These are phyloP conservation scores for Margarornis squamiger DNA, from an alignment of 2,797 vertebrate genomes.

Conservation along the genomic window DNA sequence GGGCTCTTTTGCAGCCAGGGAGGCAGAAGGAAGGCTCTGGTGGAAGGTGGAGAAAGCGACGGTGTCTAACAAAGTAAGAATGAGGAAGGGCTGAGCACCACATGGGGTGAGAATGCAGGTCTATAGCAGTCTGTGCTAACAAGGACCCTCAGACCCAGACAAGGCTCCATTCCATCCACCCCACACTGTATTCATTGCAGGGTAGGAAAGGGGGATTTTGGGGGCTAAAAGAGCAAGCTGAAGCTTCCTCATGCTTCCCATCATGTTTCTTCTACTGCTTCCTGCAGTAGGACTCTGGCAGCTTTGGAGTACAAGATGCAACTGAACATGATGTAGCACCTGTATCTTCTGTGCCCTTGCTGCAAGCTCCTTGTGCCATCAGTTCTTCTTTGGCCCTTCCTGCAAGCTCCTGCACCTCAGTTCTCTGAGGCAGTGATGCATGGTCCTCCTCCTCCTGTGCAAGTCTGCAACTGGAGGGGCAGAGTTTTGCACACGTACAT, in stretches of 20 bases:
- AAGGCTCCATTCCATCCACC: fast-evolving
- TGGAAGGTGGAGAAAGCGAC: neutral
- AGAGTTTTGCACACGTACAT: neutral
- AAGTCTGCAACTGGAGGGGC: neutral
- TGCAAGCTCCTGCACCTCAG: neutral
- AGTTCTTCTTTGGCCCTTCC: neutral
- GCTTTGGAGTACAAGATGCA: neutral
- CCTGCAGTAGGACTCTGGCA: neutral
- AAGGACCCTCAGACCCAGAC: neutral
- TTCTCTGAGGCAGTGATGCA: neutral
- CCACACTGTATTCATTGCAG: neutral
- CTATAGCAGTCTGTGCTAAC: neutral
- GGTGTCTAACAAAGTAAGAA: neutral
- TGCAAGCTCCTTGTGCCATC: neutral
- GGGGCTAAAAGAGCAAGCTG: neutral
- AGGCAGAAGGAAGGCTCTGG: neutral
- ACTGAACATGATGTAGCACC: neutral
- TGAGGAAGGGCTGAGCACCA: neutral
- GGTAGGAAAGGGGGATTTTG: neutral
- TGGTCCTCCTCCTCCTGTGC: neutral
- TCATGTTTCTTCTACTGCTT: neutral
- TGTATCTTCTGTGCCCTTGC: neutral
- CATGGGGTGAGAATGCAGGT: neutral
- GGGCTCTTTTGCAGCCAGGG: neutral
- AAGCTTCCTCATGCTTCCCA: neutral